Base-by-base conservation (phyloP, 1,140 invertebrate species). In the Odontomachus brunneus region DNA sequence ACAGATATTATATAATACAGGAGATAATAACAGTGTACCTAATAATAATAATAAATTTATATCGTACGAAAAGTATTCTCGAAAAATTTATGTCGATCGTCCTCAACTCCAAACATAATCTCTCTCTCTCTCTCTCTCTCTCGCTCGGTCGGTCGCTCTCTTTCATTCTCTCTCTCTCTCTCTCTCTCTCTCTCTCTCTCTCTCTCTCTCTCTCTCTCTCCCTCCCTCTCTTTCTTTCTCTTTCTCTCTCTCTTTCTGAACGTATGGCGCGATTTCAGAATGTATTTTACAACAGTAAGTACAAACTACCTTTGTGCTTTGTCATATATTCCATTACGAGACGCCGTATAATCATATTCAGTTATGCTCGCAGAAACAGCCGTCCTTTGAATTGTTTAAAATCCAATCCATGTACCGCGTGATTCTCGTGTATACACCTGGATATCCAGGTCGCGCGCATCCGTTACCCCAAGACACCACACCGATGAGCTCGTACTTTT, bases 401-500 rank as follows among this genome's bases (percentile, higher is more conserved):
- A 97, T 95, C 97, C 97, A 97, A 57, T 95, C 93, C 1, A 96
- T 88, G 88, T 96, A 97, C 69, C 95, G 94, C 12, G 95, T 95
- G 2, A 97, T 95, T 53, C 96, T 94, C 0, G 96, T 97, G 89
- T 97, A 97, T 3, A 97, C 96, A 17, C 96, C 96, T 1, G 96
- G 96, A 82, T 95, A 95, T 7, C 95, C 95, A 17, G 95, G 94
- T 63, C 95, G 92, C 3, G 95, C 93, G 60, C 93, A 94, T 59
- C 93, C 93, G 53, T 94, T 93, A 2, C 93, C 93, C 93, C 93
- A 94, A 7, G 93, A 94, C 3, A 94, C 92, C 19, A 94, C 78
- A 14, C 97, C 97, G 87, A 97, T 97, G 57, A 97, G 92, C 93
- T 97, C 97, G 90, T 97, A 97, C 88, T 96, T 96, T 91, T 97